Evolutionary conservation across 2,113 vertebrate genomes (phyloP), one percentile per base, ranked within the genome.

Genomic region (Mus pahari): DNA sequence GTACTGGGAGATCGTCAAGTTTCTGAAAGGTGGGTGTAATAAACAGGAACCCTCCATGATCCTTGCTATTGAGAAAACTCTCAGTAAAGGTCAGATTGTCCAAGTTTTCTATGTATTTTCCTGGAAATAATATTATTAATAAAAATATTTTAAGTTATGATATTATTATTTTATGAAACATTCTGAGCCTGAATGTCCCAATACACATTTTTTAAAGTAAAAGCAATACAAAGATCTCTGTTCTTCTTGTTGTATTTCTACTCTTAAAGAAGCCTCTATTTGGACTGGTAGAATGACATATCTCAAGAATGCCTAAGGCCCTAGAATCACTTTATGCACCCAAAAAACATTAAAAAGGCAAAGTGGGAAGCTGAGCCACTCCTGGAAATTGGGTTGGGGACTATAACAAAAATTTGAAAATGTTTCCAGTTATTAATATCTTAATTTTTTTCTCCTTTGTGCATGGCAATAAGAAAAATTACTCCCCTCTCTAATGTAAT

Each of bases 1-100:
- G 99, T 77, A 99, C 97, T 9, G 98, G 93, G 1, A 99, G 98
- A 73, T 98, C 98, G 36, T 99, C 99, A 22, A 99, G 89, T 50
- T 99, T 98, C 98, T 99, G 99, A 97, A 99, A 99, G 96, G 98
- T 99, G 87, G 98, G 99, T 62, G 99, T 98, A 98, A 99, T 98
- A 98, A 99, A 99, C 11, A 99, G 98, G 97, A 99, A 98, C 89
- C 99, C 99, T 5, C 99, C 99, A 22, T 99, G 99, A 39, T 99
- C 99, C 96, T 99, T 99, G 94, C 98, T 99, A 96, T 96, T 96
- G 66, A 99, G 98, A 96, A 99, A 99, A 92, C 97, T 99, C 98
- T 99, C 99, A 2, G 99, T 99, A 96, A 99, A 99, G 2, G 99
- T 99, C 96, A 99, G 95, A n/a, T 99, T 99, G 71, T 99, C 99